phyloP scores from a whole-genome alignment of 2,888 invertebrate species.

The Punctoribates punctum region DNA sequence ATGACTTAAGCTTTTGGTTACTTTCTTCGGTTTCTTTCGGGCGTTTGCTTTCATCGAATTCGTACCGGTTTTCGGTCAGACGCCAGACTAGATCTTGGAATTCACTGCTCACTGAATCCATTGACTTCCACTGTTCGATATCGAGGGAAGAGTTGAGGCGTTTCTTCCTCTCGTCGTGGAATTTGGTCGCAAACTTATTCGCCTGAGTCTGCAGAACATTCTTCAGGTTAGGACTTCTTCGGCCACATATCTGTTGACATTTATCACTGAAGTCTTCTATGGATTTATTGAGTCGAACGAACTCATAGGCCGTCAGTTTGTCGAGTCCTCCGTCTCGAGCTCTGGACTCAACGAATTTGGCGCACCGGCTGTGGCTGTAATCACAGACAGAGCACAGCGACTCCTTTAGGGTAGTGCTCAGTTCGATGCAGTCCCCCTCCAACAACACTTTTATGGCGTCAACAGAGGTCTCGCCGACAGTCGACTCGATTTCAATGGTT shows the following conservation, averaged over 20 bases:
- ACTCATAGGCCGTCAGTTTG: constrained; percentile 70
- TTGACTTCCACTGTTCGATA: constrained; percentile 87
- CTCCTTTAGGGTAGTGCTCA: constrained; percentile 69
- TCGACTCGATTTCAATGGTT: not conserved
- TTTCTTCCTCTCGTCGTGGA: constrained; percentile 80
- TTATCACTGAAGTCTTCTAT: constrained; percentile 73
- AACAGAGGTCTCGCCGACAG: constrained; percentile 15
- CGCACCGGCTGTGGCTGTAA: constrained; percentile 86
- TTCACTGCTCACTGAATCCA: constrained; percentile 76
- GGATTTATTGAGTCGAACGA: constrained; percentile 69
- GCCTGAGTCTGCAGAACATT: constrained; percentile 77
- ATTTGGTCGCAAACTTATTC: constrained; percentile 81
- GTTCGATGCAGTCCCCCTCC: constrained; percentile 65
- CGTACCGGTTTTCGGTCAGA: constrained; percentile 34
- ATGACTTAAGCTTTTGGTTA: constrained; percentile 18
- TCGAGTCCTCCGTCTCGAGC: constrained; percentile 61
- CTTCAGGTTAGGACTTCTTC: constrained; percentile 71
- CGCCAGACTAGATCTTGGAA: constrained; percentile 78
- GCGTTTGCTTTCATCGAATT: not conserved
- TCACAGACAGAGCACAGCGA: constrained; percentile 78
- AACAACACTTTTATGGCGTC: constrained; percentile 63
- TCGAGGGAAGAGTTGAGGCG: constrained; percentile 80
- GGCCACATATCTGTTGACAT: constrained; percentile 70
- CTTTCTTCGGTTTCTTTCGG: not conserved
- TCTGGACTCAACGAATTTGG: constrained; percentile 73